Evolutionary conservation across 2,797 vertebrate genomes (phyloP).

Genomic region (Discoglossus pictus): DNA sequence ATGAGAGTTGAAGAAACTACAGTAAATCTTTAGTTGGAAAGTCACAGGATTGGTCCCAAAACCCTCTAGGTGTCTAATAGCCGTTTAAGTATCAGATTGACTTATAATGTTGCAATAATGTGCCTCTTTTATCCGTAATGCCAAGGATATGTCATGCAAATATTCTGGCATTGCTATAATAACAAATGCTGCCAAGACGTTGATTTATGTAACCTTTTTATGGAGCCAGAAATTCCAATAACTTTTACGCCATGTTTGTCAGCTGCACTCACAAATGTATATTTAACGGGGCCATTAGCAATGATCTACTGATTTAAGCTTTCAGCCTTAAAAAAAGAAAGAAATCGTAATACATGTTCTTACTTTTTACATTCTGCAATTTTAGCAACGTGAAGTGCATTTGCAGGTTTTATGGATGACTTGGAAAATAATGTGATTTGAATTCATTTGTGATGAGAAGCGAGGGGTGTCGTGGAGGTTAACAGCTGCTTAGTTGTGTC

Average conservation of each 20-base stretch:
- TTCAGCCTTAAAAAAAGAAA: conserved; percentile 31
- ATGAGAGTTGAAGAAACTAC: not conserved
- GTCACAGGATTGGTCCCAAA: conserved; percentile 26
- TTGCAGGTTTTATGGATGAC: conserved; percentile 10
- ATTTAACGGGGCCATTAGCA: conserved; percentile 51
- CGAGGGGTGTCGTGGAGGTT: no score
- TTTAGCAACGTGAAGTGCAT: conserved; percentile 3
- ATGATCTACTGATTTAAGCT: conserved; percentile 42
- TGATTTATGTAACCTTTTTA: conserved; percentile 49
- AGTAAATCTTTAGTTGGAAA: conserved; percentile 31
- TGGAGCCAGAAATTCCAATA: conserved; percentile 49
- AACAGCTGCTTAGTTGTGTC: no score
- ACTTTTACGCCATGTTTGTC: conserved; percentile 50
- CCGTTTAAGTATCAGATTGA: conserved; percentile 44
- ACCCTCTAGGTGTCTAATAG: conserved; percentile 42
- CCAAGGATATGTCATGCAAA: conserved; percentile 49
- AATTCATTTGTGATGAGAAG: no score
- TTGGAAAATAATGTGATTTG: no score
- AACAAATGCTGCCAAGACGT: conserved; percentile 45
- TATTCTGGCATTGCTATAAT: conserved; percentile 46
- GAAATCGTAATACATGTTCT: conserved; percentile 17
- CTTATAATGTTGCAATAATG: conserved; percentile 47
- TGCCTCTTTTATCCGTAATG: conserved; percentile 40
- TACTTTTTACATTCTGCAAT: conserved; percentile 21
- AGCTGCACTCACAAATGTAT: conserved; percentile 49